These are phyloP conservation scores for Papilio protenor DNA, from an alignment of 2,888 invertebrate species.

Conservation along the genomic window DNA sequence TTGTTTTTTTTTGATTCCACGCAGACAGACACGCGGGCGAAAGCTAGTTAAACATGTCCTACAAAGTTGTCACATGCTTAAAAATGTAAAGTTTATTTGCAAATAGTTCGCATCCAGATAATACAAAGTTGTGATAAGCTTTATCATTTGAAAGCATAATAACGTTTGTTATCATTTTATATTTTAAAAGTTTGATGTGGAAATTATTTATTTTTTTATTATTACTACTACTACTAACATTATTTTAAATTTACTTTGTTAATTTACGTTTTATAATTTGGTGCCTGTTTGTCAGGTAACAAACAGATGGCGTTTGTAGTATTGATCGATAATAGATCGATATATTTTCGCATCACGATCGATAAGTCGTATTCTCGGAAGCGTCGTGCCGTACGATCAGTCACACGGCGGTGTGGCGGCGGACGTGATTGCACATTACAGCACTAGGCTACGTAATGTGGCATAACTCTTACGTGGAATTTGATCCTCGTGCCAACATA, in stretches of 20 bases:
- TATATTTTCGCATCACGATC: slow-evolving; percentile 33
- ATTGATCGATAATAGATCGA: slow-evolving; percentile 27
- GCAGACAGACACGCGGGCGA: no score
- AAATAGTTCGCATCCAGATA: background rate
- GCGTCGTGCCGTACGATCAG: slow-evolving; percentile 33
- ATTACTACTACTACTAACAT: no score
- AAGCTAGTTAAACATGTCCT: no score
- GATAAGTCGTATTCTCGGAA: slow-evolving; percentile 32
- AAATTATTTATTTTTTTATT: background rate
- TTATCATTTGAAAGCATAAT: background rate
- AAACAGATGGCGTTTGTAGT: slow-evolving; percentile 37
- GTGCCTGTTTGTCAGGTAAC: background rate
- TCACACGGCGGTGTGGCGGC: slow-evolving; percentile 9
- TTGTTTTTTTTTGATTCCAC: no score
- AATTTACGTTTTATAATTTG: background rate
- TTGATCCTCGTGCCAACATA: slow-evolving; percentile 38
- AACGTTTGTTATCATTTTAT: slow-evolving; percentile 3
- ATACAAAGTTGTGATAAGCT: background rate
- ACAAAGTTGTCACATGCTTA: background rate
- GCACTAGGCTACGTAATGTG: background rate
- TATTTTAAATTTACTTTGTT: no score
- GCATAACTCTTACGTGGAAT: slow-evolving; percentile 38
- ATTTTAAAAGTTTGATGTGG: background rate
- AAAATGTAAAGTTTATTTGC: background rate
- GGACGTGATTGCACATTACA: slow-evolving; percentile 25